Conservation (phyloP, 1,140 invertebrate species). For the Himalopsyche phryganea region DNA sequence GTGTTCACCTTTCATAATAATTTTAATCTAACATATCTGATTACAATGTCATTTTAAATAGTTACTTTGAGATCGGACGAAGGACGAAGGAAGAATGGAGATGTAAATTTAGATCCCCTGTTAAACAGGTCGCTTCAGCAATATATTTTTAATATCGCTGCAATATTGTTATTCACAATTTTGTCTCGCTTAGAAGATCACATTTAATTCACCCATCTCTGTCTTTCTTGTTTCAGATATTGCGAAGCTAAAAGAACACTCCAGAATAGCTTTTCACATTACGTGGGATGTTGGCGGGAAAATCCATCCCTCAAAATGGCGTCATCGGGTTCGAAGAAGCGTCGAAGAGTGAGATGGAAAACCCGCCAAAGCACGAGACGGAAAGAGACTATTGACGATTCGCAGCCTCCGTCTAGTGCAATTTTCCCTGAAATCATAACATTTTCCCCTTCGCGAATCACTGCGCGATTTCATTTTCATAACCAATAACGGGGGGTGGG, state of each 20-base stretch:
- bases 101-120: too few relatives aligned
- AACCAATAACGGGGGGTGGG: background rate
- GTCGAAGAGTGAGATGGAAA: constrained; percentile 32
- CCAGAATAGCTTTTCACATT: background rate
- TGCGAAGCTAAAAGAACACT: background rate
- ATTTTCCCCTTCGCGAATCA: constrained; percentile 10
- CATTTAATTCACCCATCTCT: constrained; percentile 4
- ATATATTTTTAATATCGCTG: too few relatives aligned
- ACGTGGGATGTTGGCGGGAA: constrained; percentile 18
- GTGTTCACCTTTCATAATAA: too few relatives aligned
- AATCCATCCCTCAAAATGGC: constrained; percentile 17
- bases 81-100: too few relatives aligned
- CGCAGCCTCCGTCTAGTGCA: constrained; percentile 4
- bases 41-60: too few relatives aligned
- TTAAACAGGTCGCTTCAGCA: too few relatives aligned
- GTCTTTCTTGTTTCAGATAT: constrained; percentile 10
- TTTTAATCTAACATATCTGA: too few relatives aligned
- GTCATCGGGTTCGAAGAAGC: constrained; percentile 8
- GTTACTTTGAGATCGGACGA: too few relatives aligned
- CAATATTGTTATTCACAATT: too few relatives aligned
- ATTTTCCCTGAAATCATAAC: constrained; percentile 2
- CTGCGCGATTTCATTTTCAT: background rate
- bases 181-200: too few relatives aligned
- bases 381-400: constrained; percentile 20
- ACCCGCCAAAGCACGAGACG: constrained; percentile 7